Base-by-base conservation (phyloP, 2,888 invertebrate genomes). In the Polydrusus pterygomalis region DNA sequence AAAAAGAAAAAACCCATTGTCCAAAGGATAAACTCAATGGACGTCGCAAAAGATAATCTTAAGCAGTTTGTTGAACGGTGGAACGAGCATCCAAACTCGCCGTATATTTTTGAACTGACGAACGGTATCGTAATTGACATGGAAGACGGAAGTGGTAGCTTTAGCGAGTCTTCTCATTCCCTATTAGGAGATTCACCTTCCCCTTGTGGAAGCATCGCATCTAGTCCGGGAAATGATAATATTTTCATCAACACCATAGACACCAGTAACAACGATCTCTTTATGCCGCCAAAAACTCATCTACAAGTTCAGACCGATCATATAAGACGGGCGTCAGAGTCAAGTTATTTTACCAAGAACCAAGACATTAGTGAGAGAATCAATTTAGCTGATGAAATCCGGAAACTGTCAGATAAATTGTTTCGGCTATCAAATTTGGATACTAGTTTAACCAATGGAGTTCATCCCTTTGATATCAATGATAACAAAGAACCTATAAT, bases 51-150 rank as follows among this genome's bases (percentile, higher is more conserved):
- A 90, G 95, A 95, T 86, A 96, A 96, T 88, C 90, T 96, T 65
- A 91, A 93, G 82, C 90, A 93, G 82, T 96, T 96, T 88, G 96
- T 96, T 65, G 96, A 95, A 84, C 90, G 96, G 73, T 96, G 96
- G 96, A 93, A 94, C 83, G 95, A 96, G 82, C 95, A 96, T 86
- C 95, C 95, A 0, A 94, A 95, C 87, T 95, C 95, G 54, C 96
- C 96, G 0, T 96, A 96, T 87, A 90, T 93, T 17, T 93, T 96
- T 85, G 95, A 95, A 84, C 91, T 91, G 79, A 89, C 91, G 45
- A 40, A 69, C 45, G 70, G 65, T 58, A 56, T 68, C 7, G 58
- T 65, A 9, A 47, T 49, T 8, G 69, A 68, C 58, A 40, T 43
- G 5, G 65, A 70, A 10, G 34, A 65, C 11, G 60, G 58, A 30